Base-by-base conservation (phyloP, 1,140 invertebrate genomes). In the Aphaenogaster rudis region DNA sequence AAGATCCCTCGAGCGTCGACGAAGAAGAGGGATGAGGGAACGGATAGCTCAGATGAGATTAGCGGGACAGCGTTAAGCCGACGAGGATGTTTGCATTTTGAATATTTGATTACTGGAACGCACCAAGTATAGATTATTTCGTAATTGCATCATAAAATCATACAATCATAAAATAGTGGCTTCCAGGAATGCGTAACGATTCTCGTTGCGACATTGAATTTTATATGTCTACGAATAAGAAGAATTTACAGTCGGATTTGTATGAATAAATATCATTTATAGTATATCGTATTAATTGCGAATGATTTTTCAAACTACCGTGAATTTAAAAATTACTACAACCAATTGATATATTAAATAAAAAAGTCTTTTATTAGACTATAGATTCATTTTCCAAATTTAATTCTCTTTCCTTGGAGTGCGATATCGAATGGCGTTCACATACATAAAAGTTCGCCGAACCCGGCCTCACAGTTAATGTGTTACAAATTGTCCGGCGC, bases 401-500 rank as follows among this genome's bases (percentile, higher is more conserved):
- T 64, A 64, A 28, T 67, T 36, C 8, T 36, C 39, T 6, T 52
- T 66, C 52, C 15, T 50, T 33, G 2, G 3, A 42, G 3, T 45
- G 2, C 5, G 42, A 59, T 45, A 59, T 42, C 39, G 21, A 48
- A 36, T 48, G 8, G 8, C 48, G 17, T 3, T 64, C 33, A 28
- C 28, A 28, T 28, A 28, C 28, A 39, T 28, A 79, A 66, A 36
- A 52, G 17, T 48, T 64, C 3, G 11, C 2, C 45, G 45, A 50
- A 79, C 4, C 7, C 13, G 17, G 36, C 8, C 33, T 28, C 61
- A 39, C 17, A 52, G 61, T 48, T 66, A 80, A 80, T 66, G 48
- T 48, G 54, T 77, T 77, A 80, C 77, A 80, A 67, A 67, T 80
- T 80, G 61, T 80, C 45, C 28, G 13, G 7, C 7, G 61, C 77